Evolutionary conservation across 2,888 invertebrate species (phyloP).

Genomic region (Cynaeus angustus): DNA sequence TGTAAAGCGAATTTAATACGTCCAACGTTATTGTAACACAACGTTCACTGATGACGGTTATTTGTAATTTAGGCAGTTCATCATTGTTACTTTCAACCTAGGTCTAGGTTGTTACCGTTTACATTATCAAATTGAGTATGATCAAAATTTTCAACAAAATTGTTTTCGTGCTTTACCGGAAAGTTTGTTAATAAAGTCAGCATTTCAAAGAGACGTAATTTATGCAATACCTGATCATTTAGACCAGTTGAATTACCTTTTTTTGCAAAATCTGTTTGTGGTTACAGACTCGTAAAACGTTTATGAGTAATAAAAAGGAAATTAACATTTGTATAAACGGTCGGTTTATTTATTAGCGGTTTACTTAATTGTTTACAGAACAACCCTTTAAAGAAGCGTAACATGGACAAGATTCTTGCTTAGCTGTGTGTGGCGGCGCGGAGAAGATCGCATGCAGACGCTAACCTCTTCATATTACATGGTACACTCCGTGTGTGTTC

Average conservation of each 20-base stretch:
- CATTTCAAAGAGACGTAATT: slow-evolving; percentile 3
- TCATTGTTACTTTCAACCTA: background rate
- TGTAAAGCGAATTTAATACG: slow-evolving; percentile 8
- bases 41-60: background rate
- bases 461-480: slow-evolving; percentile 50
- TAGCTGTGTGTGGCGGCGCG: slow-evolving; percentile 24
- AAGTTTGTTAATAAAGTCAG: too few relatives aligned
- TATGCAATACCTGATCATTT: slow-evolving; percentile 23
- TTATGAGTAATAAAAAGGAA: slow-evolving; percentile 33
- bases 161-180: too few relatives aligned
- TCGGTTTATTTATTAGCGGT: slow-evolving; percentile 34
- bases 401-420: background rate
- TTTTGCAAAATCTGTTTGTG: slow-evolving; percentile 25
- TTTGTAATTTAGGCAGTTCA: slow-evolving; percentile 17
- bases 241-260: slow-evolving; percentile 15
- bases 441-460: slow-evolving; percentile 53
- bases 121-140: too few relatives aligned
- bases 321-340: slow-evolving; percentile 32
- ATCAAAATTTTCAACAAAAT: background rate
- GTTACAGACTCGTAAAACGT: slow-evolving; percentile 35
- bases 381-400: slow-evolving; percentile 13
- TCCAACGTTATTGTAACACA: too few relatives aligned
- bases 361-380: slow-evolving; percentile 24
- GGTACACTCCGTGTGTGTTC: slow-evolving; percentile 53
- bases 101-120: too few relatives aligned